Base-by-base conservation (phyloP, 1,140 invertebrate species). In the Trichomalopsis sarcophagae region DNA sequence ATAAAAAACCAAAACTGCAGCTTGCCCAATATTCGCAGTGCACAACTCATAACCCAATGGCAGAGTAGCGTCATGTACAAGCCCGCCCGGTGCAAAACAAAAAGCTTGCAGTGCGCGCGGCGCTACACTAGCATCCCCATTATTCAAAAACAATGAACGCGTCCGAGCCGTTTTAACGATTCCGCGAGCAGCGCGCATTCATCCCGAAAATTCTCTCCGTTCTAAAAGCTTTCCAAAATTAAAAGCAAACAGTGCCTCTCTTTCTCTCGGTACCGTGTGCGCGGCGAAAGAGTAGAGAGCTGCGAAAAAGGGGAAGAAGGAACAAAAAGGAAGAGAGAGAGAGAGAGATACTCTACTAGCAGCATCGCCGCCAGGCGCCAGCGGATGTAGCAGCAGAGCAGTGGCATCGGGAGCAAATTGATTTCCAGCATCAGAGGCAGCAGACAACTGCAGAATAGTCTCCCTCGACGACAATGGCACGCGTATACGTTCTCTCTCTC, bases 231-330 rank as follows among this genome's bases (percentile, higher is more conserved):
- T 74, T 40, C 36, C 0, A 40, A 74, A 74, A 74, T 74, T 74
- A 74, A 74, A 74, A 74, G 73, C 73, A 74, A 74, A 74, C 73
- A 74, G n/a, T 21, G 62, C 62, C 55, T 66, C 62, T n/a, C 27
- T 27, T 27, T 36, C 33, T 36, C 33, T 36, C 62, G 62, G 14
- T 5, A 17, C 1, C n/a, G 27, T 27, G 27, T 1, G 27, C 27
- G 62, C 40, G 11, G 21, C 62, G 7, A 7, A 44, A 44, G 40
- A 11, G 33, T 36, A 36, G 2, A 36, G 40, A 44, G 40, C 40
- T 10, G 14, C 62, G n/a, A 21, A 66, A 66, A 66, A 66, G 62
- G 62, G 62, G 33, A 36, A 36, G 33, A 62, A 17, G 17, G 14
- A n/a, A 17, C 62, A 66, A n/a, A 44, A 44, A 44, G 7, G 40